These are phyloP conservation scores for Schizopygopsis pylzovi DNA, from an alignment of 2,797 vertebrate genomes.

Conservation along the genomic window DNA sequence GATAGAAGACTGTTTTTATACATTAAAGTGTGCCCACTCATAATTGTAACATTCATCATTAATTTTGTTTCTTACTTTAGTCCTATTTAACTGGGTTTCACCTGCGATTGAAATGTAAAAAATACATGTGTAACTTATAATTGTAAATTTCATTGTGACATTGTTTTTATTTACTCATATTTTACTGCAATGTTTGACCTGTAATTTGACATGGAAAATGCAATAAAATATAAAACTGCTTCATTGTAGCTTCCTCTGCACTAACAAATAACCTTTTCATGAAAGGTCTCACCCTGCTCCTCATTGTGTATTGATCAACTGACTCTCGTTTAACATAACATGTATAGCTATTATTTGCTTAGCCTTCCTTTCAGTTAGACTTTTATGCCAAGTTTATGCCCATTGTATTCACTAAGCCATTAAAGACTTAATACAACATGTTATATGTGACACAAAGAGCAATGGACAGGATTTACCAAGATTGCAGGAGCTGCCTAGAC, in stretches of 20 bases:
- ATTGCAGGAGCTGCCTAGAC: conserved; percentile 39
- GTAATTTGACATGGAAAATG: neutral
- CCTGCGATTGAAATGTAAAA: neutral
- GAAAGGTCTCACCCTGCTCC: neutral
- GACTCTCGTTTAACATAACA: neutral
- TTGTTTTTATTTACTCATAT: neutral
- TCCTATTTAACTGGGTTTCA: neutral
- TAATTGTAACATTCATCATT: neutral
- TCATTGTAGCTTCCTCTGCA: neutral
- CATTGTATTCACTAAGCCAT: neutral
- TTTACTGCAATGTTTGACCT: neutral
- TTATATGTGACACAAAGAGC: neutral
- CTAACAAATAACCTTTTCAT: conserved; percentile 23
- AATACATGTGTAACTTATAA: neutral
- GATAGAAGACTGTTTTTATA: neutral
- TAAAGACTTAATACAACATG: neutral
- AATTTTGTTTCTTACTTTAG: neutral
- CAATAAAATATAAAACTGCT: neutral
- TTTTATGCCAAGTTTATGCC: neutral
- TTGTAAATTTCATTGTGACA: neutral
- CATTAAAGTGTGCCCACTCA: neutral
- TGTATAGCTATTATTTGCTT: neutral
- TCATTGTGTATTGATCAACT: conserved; percentile 6
- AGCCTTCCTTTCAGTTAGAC: conserved; percentile 5
- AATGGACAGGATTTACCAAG: neutral